Evolutionary conservation across 2,797 vertebrate species (phyloP).

Genomic region (Parotocinclus haroldoi): DNA sequence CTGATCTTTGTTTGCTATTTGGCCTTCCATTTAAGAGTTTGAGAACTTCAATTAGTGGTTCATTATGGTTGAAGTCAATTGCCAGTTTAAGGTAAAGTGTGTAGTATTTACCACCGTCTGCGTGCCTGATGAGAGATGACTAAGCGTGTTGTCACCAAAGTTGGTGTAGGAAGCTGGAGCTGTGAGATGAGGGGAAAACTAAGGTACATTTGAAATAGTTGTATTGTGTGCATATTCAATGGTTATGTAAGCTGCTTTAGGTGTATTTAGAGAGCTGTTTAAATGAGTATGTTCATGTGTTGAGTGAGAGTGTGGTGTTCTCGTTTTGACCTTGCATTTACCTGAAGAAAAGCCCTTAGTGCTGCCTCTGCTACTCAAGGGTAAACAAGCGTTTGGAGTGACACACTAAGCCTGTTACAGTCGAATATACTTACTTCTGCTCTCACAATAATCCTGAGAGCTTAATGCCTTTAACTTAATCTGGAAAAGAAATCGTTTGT

Average conservation of each 20-base stretch:
- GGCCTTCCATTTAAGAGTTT: background rate
- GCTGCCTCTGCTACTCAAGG: constrained; percentile 11
- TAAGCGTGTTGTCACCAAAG: constrained; percentile 7
- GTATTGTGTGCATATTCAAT: no score
- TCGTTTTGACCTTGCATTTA: constrained; percentile 36
- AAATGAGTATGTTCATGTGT: constrained; percentile 7
- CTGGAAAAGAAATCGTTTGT: constrained; percentile 10
- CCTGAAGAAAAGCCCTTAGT: constrained; percentile 35
- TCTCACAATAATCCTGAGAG: constrained; percentile 5
- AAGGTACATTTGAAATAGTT: background rate
- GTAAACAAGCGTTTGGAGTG: constrained; percentile 5
- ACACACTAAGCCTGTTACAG: constrained; percentile 9
- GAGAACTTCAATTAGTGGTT: background rate
- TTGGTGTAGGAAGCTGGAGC: background rate
- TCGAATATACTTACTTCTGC: constrained; percentile 16
- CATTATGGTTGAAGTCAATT: constrained; percentile 7
- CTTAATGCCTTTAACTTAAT: background rate
- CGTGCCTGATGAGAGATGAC: constrained; percentile 14
- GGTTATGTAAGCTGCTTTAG: background rate
- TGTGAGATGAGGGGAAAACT: background rate
- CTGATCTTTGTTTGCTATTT: background rate
- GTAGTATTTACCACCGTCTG: constrained; percentile 14
- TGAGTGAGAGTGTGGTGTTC: constrained; percentile 21
- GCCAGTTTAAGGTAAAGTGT: constrained; percentile 5
- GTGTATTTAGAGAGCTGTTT: constrained; percentile 30